These are phyloP conservation scores for Dreissena rostriformis DNA, from an alignment of 1,140 invertebrate species.

Conservation along the genomic window DNA sequence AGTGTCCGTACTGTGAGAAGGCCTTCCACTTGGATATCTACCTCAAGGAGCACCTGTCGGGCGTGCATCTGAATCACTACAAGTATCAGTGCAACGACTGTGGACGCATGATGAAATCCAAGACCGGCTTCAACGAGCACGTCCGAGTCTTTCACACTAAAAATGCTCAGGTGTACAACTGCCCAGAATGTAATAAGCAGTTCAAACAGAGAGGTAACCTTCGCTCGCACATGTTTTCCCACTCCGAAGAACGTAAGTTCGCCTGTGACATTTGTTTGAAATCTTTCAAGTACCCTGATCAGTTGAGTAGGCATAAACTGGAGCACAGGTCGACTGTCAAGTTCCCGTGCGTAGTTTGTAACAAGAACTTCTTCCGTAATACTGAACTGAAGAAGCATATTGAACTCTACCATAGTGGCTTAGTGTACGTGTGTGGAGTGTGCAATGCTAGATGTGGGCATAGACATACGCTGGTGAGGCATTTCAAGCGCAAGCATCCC, in stretches of 20 bases:
- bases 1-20: slow-evolving; percentile 82
- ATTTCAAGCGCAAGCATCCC: slow-evolving; percentile 81
- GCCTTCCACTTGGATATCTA: slow-evolving; percentile 82
- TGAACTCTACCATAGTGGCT: slow-evolving; percentile 80
- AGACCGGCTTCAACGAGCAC: slow-evolving; percentile 82
- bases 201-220: slow-evolving; percentile 82
- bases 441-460: slow-evolving; percentile 79
- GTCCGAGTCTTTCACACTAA: slow-evolving; percentile 78
- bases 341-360: slow-evolving; percentile 78
- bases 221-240: slow-evolving; percentile 80
- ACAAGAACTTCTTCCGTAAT: slow-evolving; percentile 81
- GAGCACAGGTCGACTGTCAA: slow-evolving; percentile 76
- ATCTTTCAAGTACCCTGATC: slow-evolving; percentile 81
- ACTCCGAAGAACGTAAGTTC: slow-evolving; percentile 76
- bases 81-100: slow-evolving; percentile 80
- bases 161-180: slow-evolving; percentile 79
- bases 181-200: slow-evolving; percentile 82
- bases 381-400: slow-evolving; percentile 81
- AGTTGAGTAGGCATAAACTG: slow-evolving; percentile 80
- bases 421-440: slow-evolving; percentile 81
- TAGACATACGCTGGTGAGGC: slow-evolving; percentile 81
- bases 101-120: slow-evolving; percentile 82
- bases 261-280: slow-evolving; percentile 76
- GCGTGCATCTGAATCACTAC: slow-evolving; percentile 80
- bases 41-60: slow-evolving; percentile 80